phyloP scores from a whole-genome alignment of 1,140 invertebrate species.

The Penaeus japonicus region DNA sequence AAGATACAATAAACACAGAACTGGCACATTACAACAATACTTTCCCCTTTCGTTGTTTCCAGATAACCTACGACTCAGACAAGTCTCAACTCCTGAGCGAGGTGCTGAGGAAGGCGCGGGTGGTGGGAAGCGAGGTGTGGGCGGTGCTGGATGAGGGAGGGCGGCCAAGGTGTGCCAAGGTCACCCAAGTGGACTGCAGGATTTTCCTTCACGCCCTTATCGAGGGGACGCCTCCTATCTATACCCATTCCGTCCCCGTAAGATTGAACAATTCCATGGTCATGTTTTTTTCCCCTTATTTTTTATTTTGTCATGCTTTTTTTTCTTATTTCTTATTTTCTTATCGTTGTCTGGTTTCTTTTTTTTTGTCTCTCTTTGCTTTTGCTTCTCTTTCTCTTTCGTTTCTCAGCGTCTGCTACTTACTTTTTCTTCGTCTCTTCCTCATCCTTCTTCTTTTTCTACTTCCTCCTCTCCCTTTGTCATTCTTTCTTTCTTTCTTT shows the following conservation, averaged over 20 bases:
- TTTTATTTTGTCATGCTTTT: too few relatives aligned
- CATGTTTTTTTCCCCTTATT: background rate
- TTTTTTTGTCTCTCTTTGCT: too few relatives aligned
- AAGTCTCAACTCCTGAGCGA: background rate
- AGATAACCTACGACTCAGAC: background rate
- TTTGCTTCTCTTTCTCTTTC: too few relatives aligned
- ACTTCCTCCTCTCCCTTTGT: too few relatives aligned
- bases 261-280: background rate
- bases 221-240: conserved; percentile 30
- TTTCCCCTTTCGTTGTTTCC: background rate
- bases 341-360: too few relatives aligned
- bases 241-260: conserved; percentile 26
- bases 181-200: background rate
- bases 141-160: background rate
- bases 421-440: too few relatives aligned
- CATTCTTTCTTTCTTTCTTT: too few relatives aligned
- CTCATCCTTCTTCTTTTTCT: too few relatives aligned
- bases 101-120: conserved; percentile 7
- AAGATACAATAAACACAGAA: too few relatives aligned
- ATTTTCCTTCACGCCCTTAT: conserved; percentile 11
- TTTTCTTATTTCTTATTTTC: too few relatives aligned
- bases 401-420: too few relatives aligned
- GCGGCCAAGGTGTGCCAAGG: conserved; percentile 6
- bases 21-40: background rate
- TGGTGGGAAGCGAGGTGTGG: conserved; percentile 42